These are phyloP conservation scores for Philaethria dido DNA, from an alignment of 2,888 invertebrate genomes.

Conservation along the genomic window DNA sequence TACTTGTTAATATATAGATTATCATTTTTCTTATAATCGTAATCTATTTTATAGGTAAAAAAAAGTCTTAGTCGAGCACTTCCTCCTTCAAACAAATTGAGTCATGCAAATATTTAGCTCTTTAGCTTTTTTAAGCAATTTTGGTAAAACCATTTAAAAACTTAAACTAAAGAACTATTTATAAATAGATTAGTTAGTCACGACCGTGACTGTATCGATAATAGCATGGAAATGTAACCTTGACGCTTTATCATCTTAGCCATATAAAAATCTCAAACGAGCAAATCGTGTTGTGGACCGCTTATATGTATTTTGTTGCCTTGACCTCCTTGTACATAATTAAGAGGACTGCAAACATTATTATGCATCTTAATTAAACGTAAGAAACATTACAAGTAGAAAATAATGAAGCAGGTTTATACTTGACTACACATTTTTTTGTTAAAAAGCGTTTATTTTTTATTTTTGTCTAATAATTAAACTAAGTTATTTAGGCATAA, in stretches of 20 bases:
- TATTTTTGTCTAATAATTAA: no score
- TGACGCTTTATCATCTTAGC: slow-evolving; percentile 27
- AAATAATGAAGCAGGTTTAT: not conserved
- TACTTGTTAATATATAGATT: no score
- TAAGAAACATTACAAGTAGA: not conserved
- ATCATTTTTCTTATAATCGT: not conserved
- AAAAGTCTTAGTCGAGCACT: not conserved
- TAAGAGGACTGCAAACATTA: slow-evolving; percentile 11
- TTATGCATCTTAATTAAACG: slow-evolving; percentile 6
- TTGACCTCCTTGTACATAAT: slow-evolving; percentile 25
- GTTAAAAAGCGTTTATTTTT: no score
- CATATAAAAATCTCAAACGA: slow-evolving; percentile 14
- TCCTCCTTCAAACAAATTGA: not conserved
- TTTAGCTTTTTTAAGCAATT: not conserved
- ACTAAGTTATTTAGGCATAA: no score
- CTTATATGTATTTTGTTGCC: slow-evolving; percentile 6
- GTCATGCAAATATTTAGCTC: not conserved
- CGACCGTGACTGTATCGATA: slow-evolving; percentile 28
- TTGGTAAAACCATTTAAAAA: not conserved
- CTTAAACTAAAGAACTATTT: not conserved
- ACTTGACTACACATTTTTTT: not conserved
- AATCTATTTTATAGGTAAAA: not conserved
- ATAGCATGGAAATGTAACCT: slow-evolving; percentile 30
- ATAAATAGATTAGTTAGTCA: slow-evolving; percentile 9
- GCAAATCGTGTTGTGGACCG: not conserved